Conservation (phyloP, 2,113 vertebrate genomes). For the Irena cyanogastra region DNA sequence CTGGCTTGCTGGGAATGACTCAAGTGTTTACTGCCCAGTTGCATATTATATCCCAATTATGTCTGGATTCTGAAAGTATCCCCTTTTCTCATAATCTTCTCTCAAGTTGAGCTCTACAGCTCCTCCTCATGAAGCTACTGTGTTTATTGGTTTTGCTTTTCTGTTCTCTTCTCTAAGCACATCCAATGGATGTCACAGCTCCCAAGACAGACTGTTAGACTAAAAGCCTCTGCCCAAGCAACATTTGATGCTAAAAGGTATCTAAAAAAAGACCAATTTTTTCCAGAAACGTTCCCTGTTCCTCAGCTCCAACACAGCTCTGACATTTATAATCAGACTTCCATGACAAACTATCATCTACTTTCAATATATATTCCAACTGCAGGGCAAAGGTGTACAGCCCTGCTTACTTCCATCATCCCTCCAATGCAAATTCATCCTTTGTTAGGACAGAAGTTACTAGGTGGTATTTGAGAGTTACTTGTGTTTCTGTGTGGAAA, state of each 20-base stretch:
- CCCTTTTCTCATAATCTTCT: neutral
- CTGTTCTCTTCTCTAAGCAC: neutral
- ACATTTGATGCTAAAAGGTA: neutral
- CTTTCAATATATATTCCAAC: neutral
- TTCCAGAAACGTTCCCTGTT: neutral
- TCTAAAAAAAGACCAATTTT: neutral
- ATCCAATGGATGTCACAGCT: neutral
- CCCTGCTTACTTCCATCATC: neutral
- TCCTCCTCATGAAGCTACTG: neutral
- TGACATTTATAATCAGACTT: neutral
- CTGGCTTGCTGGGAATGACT: conserved; percentile 25
- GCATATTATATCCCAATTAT: conserved; percentile 4
- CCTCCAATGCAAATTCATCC: neutral
- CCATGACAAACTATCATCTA: neutral
- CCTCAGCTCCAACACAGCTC: neutral
- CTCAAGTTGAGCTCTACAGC: neutral
- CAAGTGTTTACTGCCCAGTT: conserved; percentile 1
- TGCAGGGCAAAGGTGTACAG: no score
- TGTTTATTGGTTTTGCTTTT: neutral
- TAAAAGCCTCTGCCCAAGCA: neutral
- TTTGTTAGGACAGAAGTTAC: neutral
- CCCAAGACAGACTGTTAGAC: neutral
- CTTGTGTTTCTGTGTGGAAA: neutral
- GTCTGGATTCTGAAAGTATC: neutral
- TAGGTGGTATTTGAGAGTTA: neutral